Base-by-base conservation (phyloP, 2,888 invertebrate species). In the Capitulum mitella region DNA sequence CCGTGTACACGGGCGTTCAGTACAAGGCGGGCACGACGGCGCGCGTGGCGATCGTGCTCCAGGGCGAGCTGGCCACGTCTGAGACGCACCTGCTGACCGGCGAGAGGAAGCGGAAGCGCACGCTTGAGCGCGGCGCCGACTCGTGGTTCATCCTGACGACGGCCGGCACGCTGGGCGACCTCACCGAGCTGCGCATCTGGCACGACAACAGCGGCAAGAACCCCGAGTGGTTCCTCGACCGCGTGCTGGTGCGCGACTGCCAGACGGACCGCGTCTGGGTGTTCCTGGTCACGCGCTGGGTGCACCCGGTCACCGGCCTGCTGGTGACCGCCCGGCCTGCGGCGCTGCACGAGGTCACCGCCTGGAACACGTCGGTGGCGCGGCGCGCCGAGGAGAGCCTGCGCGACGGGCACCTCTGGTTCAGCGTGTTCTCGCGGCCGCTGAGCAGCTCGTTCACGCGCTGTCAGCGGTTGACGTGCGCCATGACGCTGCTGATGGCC, bases 391-490 rank as follows among this genome's bases (percentile, higher is more conserved):
- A 61, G 32, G 79, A 80, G 81, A 85, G 86, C 77, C 83, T 88
- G 12, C 84, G 85, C 26, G 88, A 88, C 80, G 87, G 86, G 14
- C 88, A 88, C 82, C 83, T 88, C 61, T 88, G 88, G 88, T 87
- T 88, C 83, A 87, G 87, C 1, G 86, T 88, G 10, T 85, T 88
- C 79, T 84, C 86, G 46, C 83, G 88, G 40, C 87, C 88, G 6
- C 82, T 84, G 22, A 79, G 80, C 19, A 84, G 83, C 70, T 78
- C 81, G 3, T 88, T 87, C 83, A 87, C 87, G 0, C 83, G 87
- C 10, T 85, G 86, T 14, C 86, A 87, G 82, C 83, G 88, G 32
- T 85, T 88, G 12, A 86, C 87, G 34, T 87, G 86, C 82, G 87
- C 87, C 80, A 84, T 88, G 79, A 85, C 86, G 75, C 84, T 88